phyloP scores from a whole-genome alignment of 2,113 vertebrate genomes.

The Rafetus swinhoei region DNA sequence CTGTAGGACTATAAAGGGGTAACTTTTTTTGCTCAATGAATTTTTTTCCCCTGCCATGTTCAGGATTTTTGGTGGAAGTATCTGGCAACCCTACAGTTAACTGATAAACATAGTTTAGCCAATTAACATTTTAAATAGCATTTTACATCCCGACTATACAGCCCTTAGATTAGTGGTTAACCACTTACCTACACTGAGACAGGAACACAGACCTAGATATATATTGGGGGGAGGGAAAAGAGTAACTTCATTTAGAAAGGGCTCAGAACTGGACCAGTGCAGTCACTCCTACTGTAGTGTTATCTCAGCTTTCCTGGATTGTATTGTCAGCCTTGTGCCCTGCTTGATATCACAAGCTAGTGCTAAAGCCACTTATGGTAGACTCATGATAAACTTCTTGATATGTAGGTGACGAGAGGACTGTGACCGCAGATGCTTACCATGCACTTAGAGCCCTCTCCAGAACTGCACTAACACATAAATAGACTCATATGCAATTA shows the following conservation, averaged over 20 bases:
- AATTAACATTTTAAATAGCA: too few relatives aligned
- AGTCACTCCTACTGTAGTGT: accelerated
- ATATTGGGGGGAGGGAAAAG: background rate
- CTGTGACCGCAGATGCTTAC: background rate
- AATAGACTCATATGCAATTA: background rate
- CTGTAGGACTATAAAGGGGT: too few relatives aligned
- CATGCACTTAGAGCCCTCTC: background rate
- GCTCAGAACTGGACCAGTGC: accelerated
- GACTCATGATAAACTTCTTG: background rate
- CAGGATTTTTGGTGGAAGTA: too few relatives aligned
- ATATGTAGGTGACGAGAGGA: background rate
- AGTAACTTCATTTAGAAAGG: background rate
- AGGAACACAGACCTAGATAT: too few relatives aligned
- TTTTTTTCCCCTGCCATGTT: too few relatives aligned
- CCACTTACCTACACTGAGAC: background rate
- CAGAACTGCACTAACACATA: background rate
- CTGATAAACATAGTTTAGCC: too few relatives aligned
- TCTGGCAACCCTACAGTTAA: too few relatives aligned
- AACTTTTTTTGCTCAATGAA: too few relatives aligned
- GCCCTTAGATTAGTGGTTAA: too few relatives aligned
- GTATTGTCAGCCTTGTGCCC: background rate
- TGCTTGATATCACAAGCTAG: background rate
- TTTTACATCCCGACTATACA: too few relatives aligned
- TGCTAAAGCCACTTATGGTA: background rate
- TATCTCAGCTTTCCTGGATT: background rate